phyloP scores from a whole-genome alignment of 2,113 vertebrate species.

The Perca flavescens region DNA sequence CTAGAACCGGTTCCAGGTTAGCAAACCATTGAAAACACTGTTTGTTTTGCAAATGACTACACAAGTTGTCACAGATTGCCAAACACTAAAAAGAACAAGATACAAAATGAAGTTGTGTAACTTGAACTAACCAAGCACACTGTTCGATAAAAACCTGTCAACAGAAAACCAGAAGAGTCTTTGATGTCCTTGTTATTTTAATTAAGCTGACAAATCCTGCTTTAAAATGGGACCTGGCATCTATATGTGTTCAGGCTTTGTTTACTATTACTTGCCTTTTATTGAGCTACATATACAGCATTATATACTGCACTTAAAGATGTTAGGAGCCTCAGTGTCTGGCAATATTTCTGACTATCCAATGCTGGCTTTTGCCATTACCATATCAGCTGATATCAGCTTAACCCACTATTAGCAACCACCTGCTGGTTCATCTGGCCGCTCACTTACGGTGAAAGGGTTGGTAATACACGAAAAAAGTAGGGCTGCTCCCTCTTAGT shows the following conservation, averaged over 20 bases:
- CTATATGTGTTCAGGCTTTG: neutral
- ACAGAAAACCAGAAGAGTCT: neutral
- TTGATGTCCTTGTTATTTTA: neutral
- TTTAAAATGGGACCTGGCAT: neutral
- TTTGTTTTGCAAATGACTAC: constrained; percentile 16
- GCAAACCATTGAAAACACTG: neutral
- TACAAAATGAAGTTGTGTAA: neutral
- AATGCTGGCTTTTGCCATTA: neutral
- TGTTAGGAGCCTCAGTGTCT: neutral
- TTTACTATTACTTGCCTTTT: neutral
- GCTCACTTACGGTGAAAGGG: neutral
- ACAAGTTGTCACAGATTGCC: constrained; percentile 4
- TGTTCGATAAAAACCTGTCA: neutral
- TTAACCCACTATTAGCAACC: neutral
- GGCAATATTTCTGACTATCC: neutral
- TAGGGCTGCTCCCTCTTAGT: too few species aligned
- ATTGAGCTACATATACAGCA: neutral
- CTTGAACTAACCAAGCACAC: neutral
- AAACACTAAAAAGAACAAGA: neutral
- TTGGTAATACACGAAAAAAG: neutral
- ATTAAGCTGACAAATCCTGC: constrained; percentile 1
- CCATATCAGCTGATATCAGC: neutral
- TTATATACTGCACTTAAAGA: neutral
- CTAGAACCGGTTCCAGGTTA: neutral
- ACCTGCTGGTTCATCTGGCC: neutral